A percentile compares a stretch with the other conserved stretches of the same genome.
Evolutionary conservation across 1,140 invertebrate genomes (phyloP).

Genomic region (Calephelis virginiensis): DNA sequence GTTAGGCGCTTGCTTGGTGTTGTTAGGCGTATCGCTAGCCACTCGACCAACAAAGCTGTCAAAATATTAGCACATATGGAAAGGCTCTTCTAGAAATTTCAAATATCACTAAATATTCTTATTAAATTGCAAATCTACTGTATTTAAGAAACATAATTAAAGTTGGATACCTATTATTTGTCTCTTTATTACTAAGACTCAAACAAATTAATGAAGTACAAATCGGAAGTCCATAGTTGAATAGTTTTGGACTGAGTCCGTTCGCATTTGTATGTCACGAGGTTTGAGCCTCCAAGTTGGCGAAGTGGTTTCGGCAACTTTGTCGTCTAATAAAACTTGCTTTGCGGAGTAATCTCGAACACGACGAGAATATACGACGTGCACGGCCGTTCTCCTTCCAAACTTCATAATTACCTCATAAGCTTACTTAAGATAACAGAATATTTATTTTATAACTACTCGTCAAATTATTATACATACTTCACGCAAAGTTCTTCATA

Average conservation of each 20-base stretch:
- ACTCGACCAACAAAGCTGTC: too few relatives aligned
- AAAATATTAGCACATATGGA: too few relatives aligned
- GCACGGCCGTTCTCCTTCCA: background rate
- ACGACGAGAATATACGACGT: slow-evolving; percentile 37
- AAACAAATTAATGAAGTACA: background rate
- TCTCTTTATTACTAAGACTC: background rate
- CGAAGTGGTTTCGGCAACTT: slow-evolving; percentile 51
- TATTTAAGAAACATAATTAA: too few relatives aligned
- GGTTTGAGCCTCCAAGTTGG: slow-evolving; percentile 34
- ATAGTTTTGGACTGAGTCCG: background rate
- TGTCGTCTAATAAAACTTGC: slow-evolving; percentile 62
- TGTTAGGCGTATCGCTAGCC: too few relatives aligned
- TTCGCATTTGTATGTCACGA: slow-evolving; percentile 40
- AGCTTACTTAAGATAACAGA: background rate
- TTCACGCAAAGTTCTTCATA: too few relatives aligned
- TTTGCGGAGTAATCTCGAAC: slow-evolving; percentile 41
- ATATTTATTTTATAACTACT: background rate
- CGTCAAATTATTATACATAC: too few relatives aligned
- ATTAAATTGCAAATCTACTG: too few relatives aligned
- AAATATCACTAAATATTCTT: too few relatives aligned
- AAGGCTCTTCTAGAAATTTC: too few relatives aligned
- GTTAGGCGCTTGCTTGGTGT: too few relatives aligned
- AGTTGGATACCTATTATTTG: too few relatives aligned
- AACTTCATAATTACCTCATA: slow-evolving; percentile 12
- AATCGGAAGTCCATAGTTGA: background rate